A percentile compares a stretch with the other conserved stretches of the same genome.
Conservation (phyloP, 2,797 vertebrate genomes). For the Eupleurogrammus muticus region DNA sequence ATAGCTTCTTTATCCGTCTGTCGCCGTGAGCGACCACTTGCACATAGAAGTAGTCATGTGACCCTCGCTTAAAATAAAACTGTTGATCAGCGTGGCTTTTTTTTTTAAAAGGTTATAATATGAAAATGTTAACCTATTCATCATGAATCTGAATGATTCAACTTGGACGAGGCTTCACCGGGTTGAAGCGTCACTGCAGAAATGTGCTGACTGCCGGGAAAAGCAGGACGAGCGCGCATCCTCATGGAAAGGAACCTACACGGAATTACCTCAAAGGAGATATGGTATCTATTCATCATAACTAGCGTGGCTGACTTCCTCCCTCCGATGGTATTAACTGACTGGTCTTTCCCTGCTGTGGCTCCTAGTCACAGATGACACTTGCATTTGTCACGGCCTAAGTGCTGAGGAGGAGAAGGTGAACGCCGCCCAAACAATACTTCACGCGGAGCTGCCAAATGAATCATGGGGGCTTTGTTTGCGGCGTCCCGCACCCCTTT, state of each 20-base stretch:
- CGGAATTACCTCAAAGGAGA: constrained; percentile 49
- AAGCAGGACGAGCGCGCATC: constrained; percentile 19
- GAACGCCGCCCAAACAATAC: constrained; percentile 47
- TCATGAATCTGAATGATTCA: no score
- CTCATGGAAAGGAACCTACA: constrained; percentile 33
- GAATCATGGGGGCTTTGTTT: constrained; percentile 49
- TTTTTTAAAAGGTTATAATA: no score
- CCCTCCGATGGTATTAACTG: constrained; percentile 43
- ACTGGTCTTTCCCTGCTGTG: constrained; percentile 53
- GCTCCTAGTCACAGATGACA: constrained; percentile 65
- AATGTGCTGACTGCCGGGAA: constrained; percentile 43
- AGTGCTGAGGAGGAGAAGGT: constrained; percentile 52
- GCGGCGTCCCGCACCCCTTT: constrained; percentile 25
- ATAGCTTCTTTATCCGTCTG: no score
- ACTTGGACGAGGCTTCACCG: background rate
- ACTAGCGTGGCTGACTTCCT: constrained; percentile 58
- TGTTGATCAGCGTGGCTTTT: background rate
- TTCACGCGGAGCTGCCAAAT: constrained; percentile 51
- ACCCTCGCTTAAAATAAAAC: no score
- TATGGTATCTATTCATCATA: constrained; percentile 69
- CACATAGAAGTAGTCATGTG: no score
- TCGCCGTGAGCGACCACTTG: no score
- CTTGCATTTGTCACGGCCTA: constrained; percentile 70
- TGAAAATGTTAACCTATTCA: no score
- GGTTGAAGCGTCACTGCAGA: constrained; percentile 5